phyloP scores from a whole-genome alignment of 2,797 vertebrate species.

The Hephaestus fuliginosus region DNA sequence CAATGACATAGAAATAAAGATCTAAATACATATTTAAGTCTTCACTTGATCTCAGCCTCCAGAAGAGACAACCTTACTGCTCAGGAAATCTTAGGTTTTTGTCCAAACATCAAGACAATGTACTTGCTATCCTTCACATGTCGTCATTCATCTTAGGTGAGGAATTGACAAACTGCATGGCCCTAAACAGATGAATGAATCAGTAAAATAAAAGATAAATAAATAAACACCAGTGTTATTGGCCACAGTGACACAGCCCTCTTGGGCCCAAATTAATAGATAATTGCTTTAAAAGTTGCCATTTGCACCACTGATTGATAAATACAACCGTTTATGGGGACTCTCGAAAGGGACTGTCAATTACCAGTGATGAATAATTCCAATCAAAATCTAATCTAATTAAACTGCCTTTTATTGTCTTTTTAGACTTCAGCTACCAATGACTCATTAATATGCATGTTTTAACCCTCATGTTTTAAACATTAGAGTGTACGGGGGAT shows the following conservation, averaged over 20 bases:
- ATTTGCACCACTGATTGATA: slow-evolving; percentile 90
- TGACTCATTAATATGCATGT: slow-evolving; percentile 92
- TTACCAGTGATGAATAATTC: slow-evolving; percentile 91
- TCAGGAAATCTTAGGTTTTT: neutral
- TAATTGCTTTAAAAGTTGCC: slow-evolving; percentile 87
- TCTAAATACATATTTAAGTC: neutral
- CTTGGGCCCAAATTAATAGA: slow-evolving; percentile 65
- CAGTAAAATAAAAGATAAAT: neutral
- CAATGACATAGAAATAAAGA: neutral
- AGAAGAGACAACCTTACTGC: neutral
- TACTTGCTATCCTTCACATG: neutral
- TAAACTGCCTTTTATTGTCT: slow-evolving; percentile 92
- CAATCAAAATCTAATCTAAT: slow-evolving; percentile 92
- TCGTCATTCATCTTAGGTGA: neutral
- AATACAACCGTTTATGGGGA: slow-evolving; percentile 88
- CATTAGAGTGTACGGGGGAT: slow-evolving; percentile 81
- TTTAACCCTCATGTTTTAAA: slow-evolving; percentile 87
- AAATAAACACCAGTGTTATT: slow-evolving; percentile 36
- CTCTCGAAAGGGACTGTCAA: slow-evolving; percentile 87
- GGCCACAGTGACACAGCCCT: slow-evolving; percentile 33
- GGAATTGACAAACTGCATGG: no score
- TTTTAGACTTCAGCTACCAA: slow-evolving; percentile 89
- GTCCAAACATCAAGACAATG: neutral
- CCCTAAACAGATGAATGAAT: slow-evolving; percentile 6
- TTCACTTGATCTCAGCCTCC: neutral